Evolutionary conservation across 2,888 invertebrate species (phyloP).

Genomic region (Watsonalla binaria): DNA sequence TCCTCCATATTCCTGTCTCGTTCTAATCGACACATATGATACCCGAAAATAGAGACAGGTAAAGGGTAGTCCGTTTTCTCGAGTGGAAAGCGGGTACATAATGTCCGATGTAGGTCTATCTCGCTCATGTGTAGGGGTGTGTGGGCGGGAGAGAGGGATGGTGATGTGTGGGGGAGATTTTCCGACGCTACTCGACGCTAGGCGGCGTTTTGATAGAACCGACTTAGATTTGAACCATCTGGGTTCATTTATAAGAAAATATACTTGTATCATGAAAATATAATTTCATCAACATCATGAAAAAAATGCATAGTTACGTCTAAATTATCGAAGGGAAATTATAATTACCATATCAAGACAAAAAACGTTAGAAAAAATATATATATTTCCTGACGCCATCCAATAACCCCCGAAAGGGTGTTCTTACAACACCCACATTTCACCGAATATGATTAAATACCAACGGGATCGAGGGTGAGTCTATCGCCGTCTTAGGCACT

Average conservation of each 20-base stretch:
- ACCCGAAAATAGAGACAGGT: constrained; percentile 65
- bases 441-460: no score
- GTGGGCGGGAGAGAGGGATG: constrained; percentile 66
- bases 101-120: constrained; percentile 64
- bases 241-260: constrained; percentile 6
- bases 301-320: no score
- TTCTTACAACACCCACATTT: no score
- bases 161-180: constrained; percentile 45
- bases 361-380: no score
- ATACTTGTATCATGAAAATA: background rate
- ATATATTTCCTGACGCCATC: no score
- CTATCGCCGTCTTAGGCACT: no score
- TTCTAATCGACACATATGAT: constrained; percentile 43
- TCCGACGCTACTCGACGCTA: constrained; percentile 67
- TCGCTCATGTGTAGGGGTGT: constrained; percentile 68
- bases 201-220: constrained; percentile 53
- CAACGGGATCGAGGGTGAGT: no score
- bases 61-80: constrained; percentile 70
- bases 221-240: constrained; percentile 16
- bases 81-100: constrained; percentile 56
- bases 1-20: constrained; percentile 48
- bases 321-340: no score
- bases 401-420: no score
- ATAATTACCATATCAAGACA: no score
- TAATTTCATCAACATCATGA: background rate